Evolutionary conservation across 2,888 invertebrate species (phyloP).

Genomic region (Morpho helenor): DNA sequence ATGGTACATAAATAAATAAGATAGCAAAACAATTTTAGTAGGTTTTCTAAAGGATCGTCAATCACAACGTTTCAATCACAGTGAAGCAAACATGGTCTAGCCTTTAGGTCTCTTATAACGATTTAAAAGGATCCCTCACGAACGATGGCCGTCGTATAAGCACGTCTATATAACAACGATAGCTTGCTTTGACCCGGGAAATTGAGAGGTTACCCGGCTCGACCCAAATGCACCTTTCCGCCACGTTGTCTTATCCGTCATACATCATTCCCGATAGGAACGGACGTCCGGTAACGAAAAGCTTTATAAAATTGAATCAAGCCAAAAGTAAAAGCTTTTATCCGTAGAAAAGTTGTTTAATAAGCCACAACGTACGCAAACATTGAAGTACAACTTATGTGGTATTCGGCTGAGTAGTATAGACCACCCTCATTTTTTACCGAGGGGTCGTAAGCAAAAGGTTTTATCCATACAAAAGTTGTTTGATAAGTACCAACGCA

Average conservation of each 20-base stretch:
- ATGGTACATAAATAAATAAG: background rate
- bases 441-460: no score
- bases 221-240: constrained; percentile 43
- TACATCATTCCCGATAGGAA: constrained; percentile 11
- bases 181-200: constrained; percentile 35
- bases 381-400: no score
- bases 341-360: no score
- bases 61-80: no score
- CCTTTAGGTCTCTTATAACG: background rate
- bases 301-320: constrained; percentile 9
- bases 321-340: background rate
- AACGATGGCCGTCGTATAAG: background rate
- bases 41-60: no score
- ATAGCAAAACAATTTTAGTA: background rate
- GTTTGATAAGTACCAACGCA: no score
- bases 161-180: constrained; percentile 1
- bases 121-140: background rate
- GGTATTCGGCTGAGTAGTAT: no score
- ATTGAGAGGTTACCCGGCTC: constrained; percentile 64
- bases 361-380: no score
- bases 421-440: no score
- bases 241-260: constrained; percentile 12
- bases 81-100: no score
- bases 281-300: background rate
- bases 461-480: no score